phyloP scores from a whole-genome alignment of 2,888 invertebrate species.

The Seladonia tumulorum region DNA sequence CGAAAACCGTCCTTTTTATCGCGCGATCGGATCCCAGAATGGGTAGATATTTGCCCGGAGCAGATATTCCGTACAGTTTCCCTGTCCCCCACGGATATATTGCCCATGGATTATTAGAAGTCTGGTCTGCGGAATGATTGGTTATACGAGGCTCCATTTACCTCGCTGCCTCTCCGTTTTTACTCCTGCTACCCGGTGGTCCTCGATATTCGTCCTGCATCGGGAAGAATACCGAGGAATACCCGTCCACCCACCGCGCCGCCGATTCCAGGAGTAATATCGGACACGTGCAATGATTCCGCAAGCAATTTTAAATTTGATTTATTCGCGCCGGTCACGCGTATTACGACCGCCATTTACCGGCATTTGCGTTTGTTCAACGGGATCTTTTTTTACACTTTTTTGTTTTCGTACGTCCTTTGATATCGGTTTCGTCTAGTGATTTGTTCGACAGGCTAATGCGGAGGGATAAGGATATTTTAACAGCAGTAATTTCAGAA shows the following conservation, averaged over 20 bases:
- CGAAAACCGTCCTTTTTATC: slow-evolving; percentile 67
- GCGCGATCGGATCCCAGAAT: slow-evolving; percentile 64
- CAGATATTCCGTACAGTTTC: slow-evolving; percentile 59
- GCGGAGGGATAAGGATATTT: neutral
- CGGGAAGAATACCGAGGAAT: slow-evolving; percentile 36
- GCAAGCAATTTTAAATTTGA: slow-evolving; percentile 42
- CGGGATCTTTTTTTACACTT: neutral
- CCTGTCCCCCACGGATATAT: slow-evolving; percentile 54
- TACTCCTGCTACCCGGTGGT: slow-evolving; percentile 6
- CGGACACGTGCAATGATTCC: slow-evolving; percentile 28
- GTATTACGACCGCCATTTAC: slow-evolving; percentile 1
- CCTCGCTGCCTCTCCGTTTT: slow-evolving; percentile 36
- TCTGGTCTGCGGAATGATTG: slow-evolving; percentile 59
- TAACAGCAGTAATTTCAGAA: neutral
- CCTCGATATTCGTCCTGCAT: slow-evolving; percentile 36
- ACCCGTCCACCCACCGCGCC: neutral
- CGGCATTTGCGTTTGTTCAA: slow-evolving; percentile 13
- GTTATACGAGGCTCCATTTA: slow-evolving; percentile 63
- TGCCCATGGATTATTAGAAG: slow-evolving; percentile 67
- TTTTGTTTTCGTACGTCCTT: neutral
- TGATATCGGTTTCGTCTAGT: neutral
- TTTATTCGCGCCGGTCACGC: slow-evolving; percentile 22
- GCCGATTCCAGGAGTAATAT: slow-evolving; percentile 19
- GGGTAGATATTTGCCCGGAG: slow-evolving; percentile 61
- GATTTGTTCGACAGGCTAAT: neutral